Evolutionary conservation across 2,888 invertebrate genomes (phyloP).

Genomic region (Perdita meconis): DNA sequence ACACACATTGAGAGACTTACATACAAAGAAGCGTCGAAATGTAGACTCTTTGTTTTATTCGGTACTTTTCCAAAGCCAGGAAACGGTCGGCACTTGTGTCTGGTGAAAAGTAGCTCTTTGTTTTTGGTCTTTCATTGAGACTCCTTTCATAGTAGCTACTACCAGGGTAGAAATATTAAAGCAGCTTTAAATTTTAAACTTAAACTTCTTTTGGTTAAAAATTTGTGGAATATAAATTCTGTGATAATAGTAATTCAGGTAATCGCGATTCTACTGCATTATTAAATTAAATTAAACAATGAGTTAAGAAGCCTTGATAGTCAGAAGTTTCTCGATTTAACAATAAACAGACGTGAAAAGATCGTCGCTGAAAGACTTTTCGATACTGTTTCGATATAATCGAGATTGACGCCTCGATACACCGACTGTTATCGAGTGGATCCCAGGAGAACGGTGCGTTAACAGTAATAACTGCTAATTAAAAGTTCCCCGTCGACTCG

Average conservation of each 20-base stretch:
- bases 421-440: slow-evolving; percentile 22
- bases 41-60: not conserved
- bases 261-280: not conserved
- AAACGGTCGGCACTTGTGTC: not conserved
- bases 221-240: too few species aligned
- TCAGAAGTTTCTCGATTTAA: too few species aligned
- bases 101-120: not conserved
- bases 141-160: not conserved
- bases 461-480: slow-evolving; percentile 46
- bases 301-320: too few species aligned
- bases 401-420: not conserved
- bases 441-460: slow-evolving; percentile 11
- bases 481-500: slow-evolving; percentile 40
- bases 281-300: too few species aligned
- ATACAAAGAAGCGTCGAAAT: not conserved
- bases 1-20: not conserved
- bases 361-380: slow-evolving; percentile 7
- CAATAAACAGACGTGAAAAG: not conserved
- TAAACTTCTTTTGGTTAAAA: not conserved
- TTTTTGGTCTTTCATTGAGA: too few species aligned
- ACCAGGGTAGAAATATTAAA: not conserved
- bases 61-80: too few species aligned
- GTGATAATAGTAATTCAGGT: too few species aligned
- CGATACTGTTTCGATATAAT: not conserved
- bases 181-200: not conserved